Conservation (phyloP, 1,140 invertebrate genomes). For the Pseudomyrmex cubaensis region DNA sequence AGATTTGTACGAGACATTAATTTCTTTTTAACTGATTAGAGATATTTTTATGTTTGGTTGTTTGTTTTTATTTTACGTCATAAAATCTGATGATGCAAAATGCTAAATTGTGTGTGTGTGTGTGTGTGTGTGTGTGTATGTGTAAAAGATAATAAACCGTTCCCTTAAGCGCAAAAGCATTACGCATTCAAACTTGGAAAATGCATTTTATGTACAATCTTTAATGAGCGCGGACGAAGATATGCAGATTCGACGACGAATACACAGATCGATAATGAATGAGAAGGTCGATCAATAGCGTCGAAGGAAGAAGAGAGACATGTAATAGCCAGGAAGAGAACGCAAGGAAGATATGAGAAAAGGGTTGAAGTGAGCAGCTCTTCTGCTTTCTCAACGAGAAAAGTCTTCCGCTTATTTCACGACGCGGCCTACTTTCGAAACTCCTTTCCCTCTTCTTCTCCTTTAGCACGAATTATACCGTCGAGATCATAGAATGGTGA, state of each 20-base stretch:
- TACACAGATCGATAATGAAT: slow-evolving; percentile 23
- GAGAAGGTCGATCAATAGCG: slow-evolving; percentile 2
- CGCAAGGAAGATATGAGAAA: background rate
- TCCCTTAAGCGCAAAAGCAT: background rate
- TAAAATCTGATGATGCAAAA: no score
- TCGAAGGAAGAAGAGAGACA: background rate
- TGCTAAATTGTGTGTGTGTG: no score
- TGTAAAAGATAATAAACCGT: no score
- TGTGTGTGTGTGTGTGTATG: no score
- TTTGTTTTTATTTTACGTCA: no score
- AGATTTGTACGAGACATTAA: background rate
- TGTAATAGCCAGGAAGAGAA: background rate
- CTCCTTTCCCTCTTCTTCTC: no score
- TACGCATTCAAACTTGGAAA: background rate
- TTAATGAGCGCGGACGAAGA: background rate
- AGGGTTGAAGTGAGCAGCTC: slow-evolving; percentile 17
- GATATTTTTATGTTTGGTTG: no score
- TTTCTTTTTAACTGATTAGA: no score
- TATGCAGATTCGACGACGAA: slow-evolving; percentile 25
- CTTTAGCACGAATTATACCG: background rate
- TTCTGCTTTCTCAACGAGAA: slow-evolving; percentile 36
- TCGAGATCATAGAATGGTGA: slow-evolving; percentile 28
- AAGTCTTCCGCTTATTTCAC: slow-evolving; percentile 46
- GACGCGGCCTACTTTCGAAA: slow-evolving; percentile 35
- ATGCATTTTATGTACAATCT: background rate